phyloP scores from a whole-genome alignment of 2,113 vertebrate species.

The Piliocolobus tephrosceles region DNA sequence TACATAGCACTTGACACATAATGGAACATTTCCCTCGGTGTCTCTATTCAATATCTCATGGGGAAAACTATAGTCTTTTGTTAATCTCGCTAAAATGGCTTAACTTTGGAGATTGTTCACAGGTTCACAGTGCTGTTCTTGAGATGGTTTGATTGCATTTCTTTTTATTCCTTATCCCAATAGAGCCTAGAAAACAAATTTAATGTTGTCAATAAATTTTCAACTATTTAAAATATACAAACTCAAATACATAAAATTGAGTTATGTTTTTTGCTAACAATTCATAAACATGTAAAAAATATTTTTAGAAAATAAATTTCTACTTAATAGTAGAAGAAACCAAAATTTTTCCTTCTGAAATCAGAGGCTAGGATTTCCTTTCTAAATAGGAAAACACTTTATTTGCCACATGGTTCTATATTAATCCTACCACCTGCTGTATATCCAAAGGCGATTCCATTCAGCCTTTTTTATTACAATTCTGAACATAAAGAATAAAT shows the following conservation, averaged over 20 bases:
- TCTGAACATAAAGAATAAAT: slow-evolving; percentile 42
- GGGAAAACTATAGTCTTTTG: neutral
- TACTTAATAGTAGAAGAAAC: neutral
- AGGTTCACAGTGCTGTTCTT: neutral
- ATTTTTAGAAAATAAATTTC: neutral
- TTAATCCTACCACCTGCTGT: slow-evolving; percentile 33
- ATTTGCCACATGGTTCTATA: neutral
- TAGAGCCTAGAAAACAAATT: neutral
- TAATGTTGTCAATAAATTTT: neutral
- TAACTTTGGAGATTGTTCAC: slow-evolving; percentile 5
- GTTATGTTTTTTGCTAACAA: neutral
- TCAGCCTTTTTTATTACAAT: neutral
- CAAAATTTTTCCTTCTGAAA: neutral
- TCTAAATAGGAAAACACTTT: slow-evolving; percentile 34
- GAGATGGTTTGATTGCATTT: slow-evolving; percentile 14
- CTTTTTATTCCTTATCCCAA: neutral
- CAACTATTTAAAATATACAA: neutral
- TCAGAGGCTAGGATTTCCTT: neutral
- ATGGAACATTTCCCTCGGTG: neutral
- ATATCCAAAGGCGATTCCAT: slow-evolving; percentile 36
- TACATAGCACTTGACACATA: neutral
- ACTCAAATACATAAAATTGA: neutral
- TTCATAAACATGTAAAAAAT: neutral
- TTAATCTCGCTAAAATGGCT: slow-evolving; percentile 37
- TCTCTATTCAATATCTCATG: neutral